A percentile compares a stretch with the other conserved stretches of the same genome.
These are phyloP conservation scores for Caenorhabditis briggsae DNA, from an alignment of 1,140 invertebrate genomes.

Conservation along the genomic window DNA sequence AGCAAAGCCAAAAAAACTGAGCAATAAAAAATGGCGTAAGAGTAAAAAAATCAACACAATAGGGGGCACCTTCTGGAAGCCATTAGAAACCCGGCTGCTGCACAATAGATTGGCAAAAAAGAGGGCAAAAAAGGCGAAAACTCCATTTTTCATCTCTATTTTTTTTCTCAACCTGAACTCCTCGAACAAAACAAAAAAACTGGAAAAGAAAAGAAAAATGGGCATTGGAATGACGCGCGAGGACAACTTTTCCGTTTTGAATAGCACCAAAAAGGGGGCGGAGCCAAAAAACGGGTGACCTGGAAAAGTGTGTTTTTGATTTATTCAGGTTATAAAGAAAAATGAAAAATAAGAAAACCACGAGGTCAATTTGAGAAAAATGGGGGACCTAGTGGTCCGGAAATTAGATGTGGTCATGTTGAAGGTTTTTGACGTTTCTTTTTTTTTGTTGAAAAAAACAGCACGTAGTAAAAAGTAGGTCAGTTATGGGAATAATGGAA, in stretches of 20 bases:
- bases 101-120: not conserved
- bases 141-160: not conserved
- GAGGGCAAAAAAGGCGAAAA: slow-evolving; percentile 1
- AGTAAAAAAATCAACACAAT: not conserved
- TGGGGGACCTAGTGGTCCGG: slow-evolving; percentile 19
- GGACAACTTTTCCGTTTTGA: not conserved
- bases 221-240: not conserved
- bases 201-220: no score
- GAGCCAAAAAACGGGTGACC: not conserved
- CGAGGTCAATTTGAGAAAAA: slow-evolving; percentile 16
- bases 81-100: not conserved
- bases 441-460: not conserved
- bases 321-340: not conserved
- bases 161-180: not conserved
- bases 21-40: no score
- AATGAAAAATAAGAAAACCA: not conserved
- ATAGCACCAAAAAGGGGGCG: slow-evolving; percentile 3
- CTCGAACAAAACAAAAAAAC: not conserved
- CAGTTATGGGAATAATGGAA: no score
- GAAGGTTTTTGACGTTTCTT: slow-evolving; percentile 35
- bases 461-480: not conserved
- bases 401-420: not conserved
- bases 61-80: not conserved
- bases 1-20: no score
- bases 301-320: slow-evolving; percentile 32